Evolutionary conservation across 2,113 vertebrate genomes (phyloP).

Genomic region (Ranitomeya variabilis): DNA sequence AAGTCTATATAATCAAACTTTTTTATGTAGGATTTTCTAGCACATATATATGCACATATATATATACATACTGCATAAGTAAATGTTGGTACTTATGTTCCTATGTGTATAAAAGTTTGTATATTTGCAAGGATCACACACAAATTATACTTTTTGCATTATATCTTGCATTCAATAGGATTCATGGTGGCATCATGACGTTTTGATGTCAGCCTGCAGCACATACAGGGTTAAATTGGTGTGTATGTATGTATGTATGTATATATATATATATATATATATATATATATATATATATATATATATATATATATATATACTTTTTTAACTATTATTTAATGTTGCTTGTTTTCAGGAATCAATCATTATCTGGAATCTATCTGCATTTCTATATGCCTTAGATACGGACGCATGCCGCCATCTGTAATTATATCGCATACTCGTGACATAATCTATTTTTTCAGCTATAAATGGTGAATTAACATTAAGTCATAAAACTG

Average conservation of each 20-base stretch:
- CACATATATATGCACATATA: neutral
- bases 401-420: neutral
- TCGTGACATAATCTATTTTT: neutral
- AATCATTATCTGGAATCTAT: neutral
- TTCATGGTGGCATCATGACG: too few relatives aligned
- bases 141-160: neutral
- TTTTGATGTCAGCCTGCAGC: neutral
- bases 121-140: neutral
- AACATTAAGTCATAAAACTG: neutral
- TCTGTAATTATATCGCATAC: neutral
- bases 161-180: too few relatives aligned
- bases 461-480: neutral
- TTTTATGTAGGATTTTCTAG: neutral
- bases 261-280: too few relatives aligned
- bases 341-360: too few relatives aligned
- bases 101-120: too few relatives aligned
- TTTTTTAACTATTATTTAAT: too few relatives aligned
- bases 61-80: neutral
- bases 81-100: too few relatives aligned
- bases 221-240: neutral
- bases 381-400: neutral
- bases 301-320: too few relatives aligned
- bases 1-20: neutral
- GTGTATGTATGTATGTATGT: too few relatives aligned
- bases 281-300: too few relatives aligned